Conservation (phyloP, 2,113 vertebrate species). For the Percopsis transmontana region DNA sequence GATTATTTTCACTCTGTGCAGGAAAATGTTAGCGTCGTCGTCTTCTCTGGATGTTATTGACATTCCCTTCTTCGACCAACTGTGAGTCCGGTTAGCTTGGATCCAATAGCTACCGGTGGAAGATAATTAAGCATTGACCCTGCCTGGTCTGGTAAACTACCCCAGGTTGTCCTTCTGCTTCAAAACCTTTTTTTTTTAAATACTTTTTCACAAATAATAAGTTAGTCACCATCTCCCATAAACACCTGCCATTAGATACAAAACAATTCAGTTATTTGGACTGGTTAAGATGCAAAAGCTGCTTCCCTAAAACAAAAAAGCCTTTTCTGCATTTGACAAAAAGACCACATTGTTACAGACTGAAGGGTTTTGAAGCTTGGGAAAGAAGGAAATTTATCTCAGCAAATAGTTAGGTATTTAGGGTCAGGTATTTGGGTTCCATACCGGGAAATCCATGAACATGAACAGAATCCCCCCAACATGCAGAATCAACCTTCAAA, state of each 20-base stretch:
- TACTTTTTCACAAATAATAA: slow-evolving; percentile 9
- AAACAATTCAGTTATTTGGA: slow-evolving; percentile 47
- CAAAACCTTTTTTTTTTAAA: slow-evolving; percentile 10
- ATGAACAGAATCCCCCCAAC: background rate
- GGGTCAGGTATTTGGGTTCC: too few species aligned
- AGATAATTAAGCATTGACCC: slow-evolving; percentile 62
- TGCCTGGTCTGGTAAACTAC: slow-evolving; percentile 19
- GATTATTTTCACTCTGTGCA: slow-evolving; percentile 6
- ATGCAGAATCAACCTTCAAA: background rate
- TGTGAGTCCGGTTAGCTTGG: slow-evolving; percentile 21
- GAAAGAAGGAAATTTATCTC: background rate
- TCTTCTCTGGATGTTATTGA: slow-evolving; percentile 41
- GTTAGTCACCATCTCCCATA: slow-evolving; percentile 30
- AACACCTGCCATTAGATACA: slow-evolving; percentile 36
- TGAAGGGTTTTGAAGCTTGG: background rate
- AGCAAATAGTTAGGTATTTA: too few species aligned
- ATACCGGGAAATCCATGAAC: too few species aligned
- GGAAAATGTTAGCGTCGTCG: background rate
- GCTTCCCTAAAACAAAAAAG: slow-evolving; percentile 25
- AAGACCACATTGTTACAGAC: background rate
- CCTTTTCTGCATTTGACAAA: slow-evolving; percentile 41
- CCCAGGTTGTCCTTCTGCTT: slow-evolving; percentile 5
- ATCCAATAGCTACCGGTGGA: slow-evolving; percentile 25
- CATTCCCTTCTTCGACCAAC: slow-evolving; percentile 26
- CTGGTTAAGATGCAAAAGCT: slow-evolving; percentile 26